phyloP scores from a whole-genome alignment of 2,797 vertebrate species.

The Parotocinclus haroldoi region DNA sequence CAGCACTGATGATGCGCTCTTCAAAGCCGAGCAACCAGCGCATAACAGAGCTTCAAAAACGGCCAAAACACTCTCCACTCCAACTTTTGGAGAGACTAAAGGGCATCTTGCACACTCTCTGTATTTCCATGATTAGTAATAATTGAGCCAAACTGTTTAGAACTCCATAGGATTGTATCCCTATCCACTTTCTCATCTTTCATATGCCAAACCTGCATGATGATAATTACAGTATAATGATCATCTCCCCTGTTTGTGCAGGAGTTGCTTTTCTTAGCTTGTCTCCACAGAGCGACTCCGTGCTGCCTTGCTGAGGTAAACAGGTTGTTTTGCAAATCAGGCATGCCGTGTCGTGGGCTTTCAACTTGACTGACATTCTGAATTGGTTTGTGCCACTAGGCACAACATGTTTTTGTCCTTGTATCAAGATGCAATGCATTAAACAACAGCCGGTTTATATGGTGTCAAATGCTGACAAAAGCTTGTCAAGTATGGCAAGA shows the following conservation, averaged over 20 bases:
- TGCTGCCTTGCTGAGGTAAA: constrained; percentile 32
- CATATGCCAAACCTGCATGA: constrained; percentile 49
- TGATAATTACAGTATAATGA: constrained; percentile 52
- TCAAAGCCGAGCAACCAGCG: constrained; percentile 39
- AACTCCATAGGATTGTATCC: constrained; percentile 42
- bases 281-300: constrained; percentile 15
- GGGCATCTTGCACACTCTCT: constrained; percentile 35
- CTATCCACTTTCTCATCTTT: constrained; percentile 47
- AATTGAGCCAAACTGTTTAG: constrained; percentile 49
- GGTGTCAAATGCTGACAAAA: constrained; percentile 27
- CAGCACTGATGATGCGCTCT: constrained; percentile 50
- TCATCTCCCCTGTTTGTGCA: constrained; percentile 36
- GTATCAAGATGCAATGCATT: background rate
- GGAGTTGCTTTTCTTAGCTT: constrained; percentile 29
- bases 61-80: constrained; percentile 38
- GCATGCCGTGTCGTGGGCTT: constrained; percentile 5
- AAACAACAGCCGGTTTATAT: constrained; percentile 6
- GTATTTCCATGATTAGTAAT: constrained; percentile 48
- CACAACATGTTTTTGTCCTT: background rate
- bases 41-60: constrained; percentile 26
- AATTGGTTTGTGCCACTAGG: no score
- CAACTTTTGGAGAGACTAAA: constrained; percentile 47
- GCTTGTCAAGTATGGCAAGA: constrained; percentile 21
- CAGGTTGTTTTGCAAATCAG: constrained; percentile 42
- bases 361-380: constrained; percentile 9